Evolutionary conservation across 2,888 invertebrate genomes (phyloP).

Genomic region (Ypsolopha sequella): DNA sequence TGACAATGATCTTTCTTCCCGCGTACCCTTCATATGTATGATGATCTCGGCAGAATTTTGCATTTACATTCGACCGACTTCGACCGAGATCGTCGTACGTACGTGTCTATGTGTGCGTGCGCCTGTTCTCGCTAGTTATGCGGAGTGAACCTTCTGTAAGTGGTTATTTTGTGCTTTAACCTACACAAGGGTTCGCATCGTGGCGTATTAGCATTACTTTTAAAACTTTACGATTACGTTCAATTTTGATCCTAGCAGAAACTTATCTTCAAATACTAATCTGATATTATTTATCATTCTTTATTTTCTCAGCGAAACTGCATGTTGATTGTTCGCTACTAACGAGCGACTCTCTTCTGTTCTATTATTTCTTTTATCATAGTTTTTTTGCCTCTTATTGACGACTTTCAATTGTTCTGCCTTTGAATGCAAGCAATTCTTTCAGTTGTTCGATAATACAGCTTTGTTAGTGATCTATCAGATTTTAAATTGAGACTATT

Average conservation of each 20-base stretch:
- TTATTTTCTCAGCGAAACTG: not conserved
- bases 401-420: constrained; percentile 1
- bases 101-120: too few relatives aligned
- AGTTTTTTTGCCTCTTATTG: not conserved
- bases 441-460: not conserved
- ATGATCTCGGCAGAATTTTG: too few relatives aligned
- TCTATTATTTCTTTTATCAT: not conserved
- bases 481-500: not conserved
- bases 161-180: too few relatives aligned
- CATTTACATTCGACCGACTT: too few relatives aligned
- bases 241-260: not conserved
- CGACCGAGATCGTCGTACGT: too few relatives aligned
- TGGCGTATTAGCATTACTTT: too few relatives aligned
- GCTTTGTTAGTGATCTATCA: not conserved
- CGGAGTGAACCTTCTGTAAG: too few relatives aligned
- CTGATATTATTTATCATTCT: not conserved
- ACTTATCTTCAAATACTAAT: not conserved
- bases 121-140: too few relatives aligned
- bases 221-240: too few relatives aligned
- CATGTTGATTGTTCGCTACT: not conserved
- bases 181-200: too few relatives aligned
- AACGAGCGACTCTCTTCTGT: not conserved
- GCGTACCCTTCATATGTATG: too few relatives aligned
- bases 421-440: not conserved
- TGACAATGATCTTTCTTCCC: too few relatives aligned